Base-by-base conservation (phyloP, 2,888 invertebrate species). In the Allacma fusca region DNA sequence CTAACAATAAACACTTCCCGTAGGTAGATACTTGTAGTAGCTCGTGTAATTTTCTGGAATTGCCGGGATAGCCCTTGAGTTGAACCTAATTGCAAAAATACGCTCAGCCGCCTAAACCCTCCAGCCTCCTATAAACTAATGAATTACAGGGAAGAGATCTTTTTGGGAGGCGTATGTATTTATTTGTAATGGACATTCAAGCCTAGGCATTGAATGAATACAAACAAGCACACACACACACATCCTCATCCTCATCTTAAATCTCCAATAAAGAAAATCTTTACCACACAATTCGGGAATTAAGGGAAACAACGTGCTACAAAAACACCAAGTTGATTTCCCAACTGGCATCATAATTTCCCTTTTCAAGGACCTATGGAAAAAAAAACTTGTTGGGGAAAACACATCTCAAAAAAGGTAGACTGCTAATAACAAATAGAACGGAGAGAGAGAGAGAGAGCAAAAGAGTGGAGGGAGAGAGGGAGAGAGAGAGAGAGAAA, bases 301-400 rank as follows among this genome's bases (percentile, higher is more conserved):
- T n/a, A 16, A 50, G 50, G 2, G n/a, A 16, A n/a, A n/a, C n/a
- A n/a, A 50, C 16, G 19, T 1, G 50, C 19, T 50, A 50, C 9
- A 50, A 50, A 13, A 50, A 50, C n/a, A 40, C 40, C 67, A 34
- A 68, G 43, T 24, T 62, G 65, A 75, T 67, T 75, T 67, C 74
- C 67, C 74, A 75, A 75, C 74, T 65, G 44, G 44, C 43, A 59
- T 65, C 34, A 24, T n/a, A 44, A 57, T 72, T 43, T 44, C 26
- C 50, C 2, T 50, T 50, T 50, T 50, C n/a, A 50, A 13, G n/a
- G 16, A 16, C 1, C n/a, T 16, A 50, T 19, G 16, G 2, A 50
- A 50, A 50, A 50, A 50, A 50, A 5, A 13, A 50, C n/a, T n/a
- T n/a, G n/a, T n/a, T n/a, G n/a, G n/a, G n/a, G n/a, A n/a, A n/a